These are phyloP conservation scores for Theonella swinhoei DNA, from an alignment of 37 sponge, comb jelly and placozoan species.

Conservation along the genomic window DNA sequence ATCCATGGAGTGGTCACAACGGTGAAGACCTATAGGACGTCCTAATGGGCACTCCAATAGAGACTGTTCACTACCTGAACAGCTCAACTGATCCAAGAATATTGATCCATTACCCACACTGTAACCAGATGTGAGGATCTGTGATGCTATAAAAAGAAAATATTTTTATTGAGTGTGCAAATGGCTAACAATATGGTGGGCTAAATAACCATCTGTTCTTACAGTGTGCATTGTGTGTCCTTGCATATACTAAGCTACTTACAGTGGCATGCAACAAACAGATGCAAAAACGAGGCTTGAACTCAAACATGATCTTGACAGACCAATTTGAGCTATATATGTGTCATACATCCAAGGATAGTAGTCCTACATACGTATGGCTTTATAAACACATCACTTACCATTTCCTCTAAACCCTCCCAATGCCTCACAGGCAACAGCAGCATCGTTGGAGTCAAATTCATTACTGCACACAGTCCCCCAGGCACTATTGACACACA, in stretches of 20 bases:
- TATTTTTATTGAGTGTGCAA: too few relatives aligned
- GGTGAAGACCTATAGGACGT: background rate
- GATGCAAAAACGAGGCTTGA: background rate
- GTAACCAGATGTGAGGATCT: background rate
- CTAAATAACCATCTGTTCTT: too few relatives aligned
- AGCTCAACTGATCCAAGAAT: constrained; percentile 33
- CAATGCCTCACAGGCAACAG: constrained; percentile 11
- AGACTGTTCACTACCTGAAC: constrained; percentile 22
- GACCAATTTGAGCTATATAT: background rate
- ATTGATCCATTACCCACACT: constrained; percentile 18
- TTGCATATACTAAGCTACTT: too few relatives aligned
- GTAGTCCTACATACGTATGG: background rate
- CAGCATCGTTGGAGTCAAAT: constrained; percentile 33
- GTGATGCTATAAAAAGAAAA: background rate
- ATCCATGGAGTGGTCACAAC: constrained; percentile 27
- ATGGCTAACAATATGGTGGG: too few relatives aligned
- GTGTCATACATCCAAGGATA: too few relatives aligned
- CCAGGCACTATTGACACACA: constrained; percentile 66
- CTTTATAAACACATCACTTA: background rate
- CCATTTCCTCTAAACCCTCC: constrained; percentile 36
- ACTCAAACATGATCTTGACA: background rate
- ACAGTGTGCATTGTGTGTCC: too few relatives aligned
- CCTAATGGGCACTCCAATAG: constrained; percentile 20
- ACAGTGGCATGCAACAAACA: background rate
- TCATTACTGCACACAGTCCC: constrained; percentile 43